Conservation (phyloP, 2,797 vertebrate species). For the Toxotes lorentzi region DNA sequence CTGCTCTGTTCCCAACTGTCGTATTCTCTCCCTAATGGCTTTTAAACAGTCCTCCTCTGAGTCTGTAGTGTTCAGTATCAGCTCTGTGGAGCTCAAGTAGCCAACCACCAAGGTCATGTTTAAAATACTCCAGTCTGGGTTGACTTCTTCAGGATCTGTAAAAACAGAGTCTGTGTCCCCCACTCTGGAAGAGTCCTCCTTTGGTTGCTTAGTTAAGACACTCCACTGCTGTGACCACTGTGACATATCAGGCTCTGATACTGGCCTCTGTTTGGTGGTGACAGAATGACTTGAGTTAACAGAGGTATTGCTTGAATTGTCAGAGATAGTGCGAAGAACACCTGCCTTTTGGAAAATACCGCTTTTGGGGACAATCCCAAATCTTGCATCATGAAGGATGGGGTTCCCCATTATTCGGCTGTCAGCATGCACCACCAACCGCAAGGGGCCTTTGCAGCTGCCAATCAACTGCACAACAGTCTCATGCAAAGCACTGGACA, state of each 20-base stretch:
- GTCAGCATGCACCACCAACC: constrained; percentile 86
- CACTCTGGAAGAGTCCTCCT: constrained; percentile 75
- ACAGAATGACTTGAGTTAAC: constrained; percentile 55
- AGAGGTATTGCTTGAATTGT: constrained; percentile 83
- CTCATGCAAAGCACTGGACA: constrained; percentile 91
- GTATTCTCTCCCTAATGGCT: constrained; percentile 92
- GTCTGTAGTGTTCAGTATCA: constrained; percentile 88
- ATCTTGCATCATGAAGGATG: constrained; percentile 90
- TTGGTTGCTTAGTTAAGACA: constrained; percentile 66
- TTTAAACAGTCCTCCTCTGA: constrained; percentile 91
- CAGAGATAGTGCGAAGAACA: constrained; percentile 91
- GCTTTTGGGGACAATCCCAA: constrained; percentile 82
- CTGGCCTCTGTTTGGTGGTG: constrained; percentile 84
- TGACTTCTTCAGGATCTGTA: constrained; percentile 82
- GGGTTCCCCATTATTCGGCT: constrained; percentile 82
- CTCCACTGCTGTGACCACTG: constrained; percentile 83
- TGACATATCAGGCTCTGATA: constrained; percentile 90
- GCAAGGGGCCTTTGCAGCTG: constrained; percentile 90
- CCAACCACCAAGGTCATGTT: constrained; percentile 96
- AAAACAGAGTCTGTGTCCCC: constrained; percentile 85
- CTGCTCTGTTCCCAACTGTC: constrained; percentile 92
- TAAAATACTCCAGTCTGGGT: constrained; percentile 88
- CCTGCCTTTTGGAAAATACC: constrained; percentile 87
- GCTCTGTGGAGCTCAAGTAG: constrained; percentile 94
- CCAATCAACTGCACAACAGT: constrained; percentile 94